Evolutionary conservation across 1,140 invertebrate species (phyloP).

Genomic region (Nebria ingens): DNA sequence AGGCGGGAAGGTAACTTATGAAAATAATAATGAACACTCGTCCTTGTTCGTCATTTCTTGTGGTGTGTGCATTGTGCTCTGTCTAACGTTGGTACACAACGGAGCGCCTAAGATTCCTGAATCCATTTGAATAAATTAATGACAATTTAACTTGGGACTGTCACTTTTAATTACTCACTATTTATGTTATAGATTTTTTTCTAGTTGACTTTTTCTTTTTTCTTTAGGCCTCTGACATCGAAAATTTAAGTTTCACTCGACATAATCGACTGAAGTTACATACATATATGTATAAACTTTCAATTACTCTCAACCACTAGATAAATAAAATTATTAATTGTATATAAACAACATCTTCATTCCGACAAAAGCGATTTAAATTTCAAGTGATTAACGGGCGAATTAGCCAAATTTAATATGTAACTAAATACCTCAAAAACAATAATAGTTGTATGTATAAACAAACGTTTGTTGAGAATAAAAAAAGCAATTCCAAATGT

Average conservation of each 20-base stretch:
- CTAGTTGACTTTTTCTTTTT: too few relatives aligned
- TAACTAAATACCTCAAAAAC: background rate
- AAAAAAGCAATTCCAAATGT: background rate
- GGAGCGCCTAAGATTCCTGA: background rate
- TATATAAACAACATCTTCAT: too few relatives aligned
- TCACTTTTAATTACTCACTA: constrained; percentile 9
- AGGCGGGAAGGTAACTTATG: background rate
- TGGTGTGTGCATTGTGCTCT: background rate
- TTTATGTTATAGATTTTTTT: constrained; percentile 10
- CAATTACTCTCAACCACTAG: background rate
- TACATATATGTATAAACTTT: too few relatives aligned
- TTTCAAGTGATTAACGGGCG: background rate
- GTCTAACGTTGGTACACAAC: background rate
- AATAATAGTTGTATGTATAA: background rate
- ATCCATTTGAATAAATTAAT: constrained; percentile 10
- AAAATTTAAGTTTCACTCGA: too few relatives aligned
- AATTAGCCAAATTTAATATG: background rate
- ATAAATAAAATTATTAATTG: background rate
- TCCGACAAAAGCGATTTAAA: too few relatives aligned
- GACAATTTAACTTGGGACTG: constrained; percentile 2
- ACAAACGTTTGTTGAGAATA: background rate
- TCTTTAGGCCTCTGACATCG: background rate
- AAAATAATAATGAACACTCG: constrained; percentile 2
- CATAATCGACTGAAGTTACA: too few relatives aligned
- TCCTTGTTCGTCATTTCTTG: background rate